Conservation (phyloP, 2,797 vertebrate species). For the Eulemur coronatus region DNA sequence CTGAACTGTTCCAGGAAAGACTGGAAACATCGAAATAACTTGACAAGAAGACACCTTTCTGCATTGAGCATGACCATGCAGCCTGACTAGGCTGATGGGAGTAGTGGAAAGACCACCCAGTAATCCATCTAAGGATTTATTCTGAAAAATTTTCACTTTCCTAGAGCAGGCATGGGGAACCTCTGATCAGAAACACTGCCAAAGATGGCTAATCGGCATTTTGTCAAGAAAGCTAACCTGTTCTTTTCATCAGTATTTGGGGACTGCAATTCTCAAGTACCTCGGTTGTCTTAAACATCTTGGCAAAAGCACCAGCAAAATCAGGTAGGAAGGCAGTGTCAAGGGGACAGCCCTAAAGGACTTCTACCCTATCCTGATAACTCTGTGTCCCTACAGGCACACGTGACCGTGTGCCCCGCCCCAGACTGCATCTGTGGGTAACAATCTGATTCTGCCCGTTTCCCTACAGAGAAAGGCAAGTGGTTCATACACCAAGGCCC, state of each 20-base stretch:
- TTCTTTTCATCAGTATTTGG: neutral
- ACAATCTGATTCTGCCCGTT: neutral
- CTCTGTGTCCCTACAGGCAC: neutral
- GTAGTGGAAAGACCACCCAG: neutral
- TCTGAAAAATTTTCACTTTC: neutral
- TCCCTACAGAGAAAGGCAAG: neutral
- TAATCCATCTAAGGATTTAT: neutral
- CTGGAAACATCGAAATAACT: neutral
- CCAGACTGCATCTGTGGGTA: neutral
- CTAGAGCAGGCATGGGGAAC: neutral
- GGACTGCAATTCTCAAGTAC: neutral
- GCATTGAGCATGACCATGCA: neutral
- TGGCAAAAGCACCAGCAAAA: neutral
- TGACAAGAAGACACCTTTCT: neutral
- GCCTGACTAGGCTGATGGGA: neutral
- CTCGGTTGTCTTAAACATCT: neutral
- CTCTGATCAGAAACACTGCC: neutral
- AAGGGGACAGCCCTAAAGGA: neutral
- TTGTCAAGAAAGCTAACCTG: neutral
- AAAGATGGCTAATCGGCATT: neutral
- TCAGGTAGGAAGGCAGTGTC: neutral
- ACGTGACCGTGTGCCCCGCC: neutral
- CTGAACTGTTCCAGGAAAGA: neutral
- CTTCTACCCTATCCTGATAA: neutral
- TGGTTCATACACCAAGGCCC: neutral